Evolutionary conservation across 1,140 invertebrate species (phyloP), one percentile per base, ranked within the genome.

Genomic region (Aphaenogaster ashmeadi): DNA sequence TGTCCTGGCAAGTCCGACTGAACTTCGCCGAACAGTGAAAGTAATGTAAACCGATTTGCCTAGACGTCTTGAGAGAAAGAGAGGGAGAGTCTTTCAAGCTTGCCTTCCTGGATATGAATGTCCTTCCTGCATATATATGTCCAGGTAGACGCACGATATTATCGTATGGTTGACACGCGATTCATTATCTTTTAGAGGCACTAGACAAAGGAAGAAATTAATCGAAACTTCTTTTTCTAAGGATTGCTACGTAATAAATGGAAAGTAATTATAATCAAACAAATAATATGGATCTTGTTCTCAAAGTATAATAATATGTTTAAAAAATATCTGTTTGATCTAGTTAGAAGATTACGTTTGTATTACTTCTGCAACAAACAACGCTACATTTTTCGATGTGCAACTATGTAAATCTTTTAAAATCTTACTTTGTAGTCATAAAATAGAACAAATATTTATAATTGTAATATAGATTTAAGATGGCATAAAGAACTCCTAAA

Each of bases 11-110:
- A 52, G 67, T 44, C 11, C 41, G 67, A 88, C 47, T 79, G 50
- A 64, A 84, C 66, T 89, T 86, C 58, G 60, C 47, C 62, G 64
- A 89, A 79, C 86, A 83, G 89, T 91, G 90, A 91, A 91, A 91
- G 89, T 80, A 69, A 81, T 90, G 71, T 75, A 66, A 83, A 87
- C 58, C 83, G 66, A 87, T 89, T 85, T 69, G n/a, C 72, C 56
- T 88, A 44, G 58, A 54, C 60, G 36, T 36, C 62, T 78, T 52
- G 36, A 64, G 62, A 64, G 62, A 64, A 64, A 72, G 36, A 27
- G 52, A 78, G 52, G 58, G 38, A 84, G 69, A 77, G 54, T 52
- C 27, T 85, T 77, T n/a, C 56, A 71, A 56, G 50, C 52, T 69
- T 38, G 62, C 7, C 78, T 80, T 80, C 56, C 54, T 64, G 41